Evolutionary conservation across 2,113 vertebrate species (phyloP).

Genomic region (Chionomys nivalis): DNA sequence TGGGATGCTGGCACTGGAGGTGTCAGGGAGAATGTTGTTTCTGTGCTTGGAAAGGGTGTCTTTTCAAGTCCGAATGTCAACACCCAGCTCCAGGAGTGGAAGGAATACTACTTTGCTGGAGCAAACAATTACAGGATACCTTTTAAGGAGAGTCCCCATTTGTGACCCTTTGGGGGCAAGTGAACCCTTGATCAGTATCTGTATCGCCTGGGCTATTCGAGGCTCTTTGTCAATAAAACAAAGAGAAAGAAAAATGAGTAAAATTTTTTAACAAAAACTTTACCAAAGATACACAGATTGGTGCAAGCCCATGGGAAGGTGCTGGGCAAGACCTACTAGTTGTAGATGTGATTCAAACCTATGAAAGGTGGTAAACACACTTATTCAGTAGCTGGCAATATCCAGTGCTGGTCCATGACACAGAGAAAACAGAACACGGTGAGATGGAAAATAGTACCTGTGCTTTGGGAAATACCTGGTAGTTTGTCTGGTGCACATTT

Average conservation of each 20-base stretch:
- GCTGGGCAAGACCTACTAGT: background rate
- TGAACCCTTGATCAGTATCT: background rate
- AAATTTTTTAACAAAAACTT: background rate
- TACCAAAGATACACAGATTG: background rate
- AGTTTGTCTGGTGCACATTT: background rate
- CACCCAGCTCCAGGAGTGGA: slow-evolving; percentile 25
- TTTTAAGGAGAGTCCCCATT: background rate
- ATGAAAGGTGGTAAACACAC: background rate
- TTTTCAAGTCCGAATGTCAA: slow-evolving; percentile 77
- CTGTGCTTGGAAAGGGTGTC: slow-evolving; percentile 39
- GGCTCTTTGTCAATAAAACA: background rate
- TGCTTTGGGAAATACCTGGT: background rate
- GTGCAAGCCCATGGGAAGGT: background rate
- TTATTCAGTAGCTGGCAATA: background rate
- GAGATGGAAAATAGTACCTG: background rate
- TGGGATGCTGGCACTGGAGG: background rate
- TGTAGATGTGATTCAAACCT: slow-evolving; percentile 20
- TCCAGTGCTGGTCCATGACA: background rate
- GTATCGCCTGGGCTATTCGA: background rate
- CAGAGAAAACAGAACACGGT: background rate
- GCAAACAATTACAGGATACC: background rate
- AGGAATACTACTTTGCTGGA: slow-evolving; percentile 22
- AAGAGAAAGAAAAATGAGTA: background rate
- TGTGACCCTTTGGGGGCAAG: background rate
- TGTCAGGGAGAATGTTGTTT: slow-evolving; percentile 46